phyloP scores from a whole-genome alignment of 53 echinoderm and acorn worm genomes.

The Zoroaster sp. region DNA sequence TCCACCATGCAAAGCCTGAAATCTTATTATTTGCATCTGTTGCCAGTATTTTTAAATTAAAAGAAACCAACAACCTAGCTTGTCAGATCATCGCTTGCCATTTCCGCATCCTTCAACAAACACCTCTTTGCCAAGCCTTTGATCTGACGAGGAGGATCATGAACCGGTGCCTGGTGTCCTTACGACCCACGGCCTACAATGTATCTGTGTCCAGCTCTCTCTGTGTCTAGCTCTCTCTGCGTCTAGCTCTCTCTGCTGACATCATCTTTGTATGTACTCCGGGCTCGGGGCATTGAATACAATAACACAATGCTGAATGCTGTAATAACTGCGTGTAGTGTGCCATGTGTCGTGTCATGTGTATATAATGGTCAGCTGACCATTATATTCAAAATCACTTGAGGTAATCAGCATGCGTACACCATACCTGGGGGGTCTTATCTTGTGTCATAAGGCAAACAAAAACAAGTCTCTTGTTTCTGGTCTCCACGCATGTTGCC shows the following conservation, averaged over 20 bases:
- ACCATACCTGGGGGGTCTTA: too few relatives aligned
- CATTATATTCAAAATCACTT: too few relatives aligned
- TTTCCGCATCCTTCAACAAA: neutral
- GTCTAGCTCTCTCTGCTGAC: neutral
- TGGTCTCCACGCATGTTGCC: too few relatives aligned
- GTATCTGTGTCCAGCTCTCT: neutral
- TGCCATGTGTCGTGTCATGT: neutral
- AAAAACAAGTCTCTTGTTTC: too few relatives aligned
- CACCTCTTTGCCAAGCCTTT: neutral
- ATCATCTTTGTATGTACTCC: neutral
- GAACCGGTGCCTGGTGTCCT: neutral
- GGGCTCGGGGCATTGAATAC: neutral
- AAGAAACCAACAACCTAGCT: too few relatives aligned
- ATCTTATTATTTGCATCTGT: too few relatives aligned
- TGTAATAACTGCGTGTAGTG: neutral
- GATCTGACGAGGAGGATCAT: neutral
- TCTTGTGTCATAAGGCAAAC: too few relatives aligned
- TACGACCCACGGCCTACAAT: neutral
- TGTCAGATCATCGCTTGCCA: neutral
- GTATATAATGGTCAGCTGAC: neutral
- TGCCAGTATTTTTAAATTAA: too few relatives aligned
- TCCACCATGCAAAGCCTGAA: too few relatives aligned
- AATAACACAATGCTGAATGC: neutral
- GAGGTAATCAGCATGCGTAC: too few relatives aligned
- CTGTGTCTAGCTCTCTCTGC: neutral